Conservation (phyloP, 2,797 vertebrate genomes). For the Trichosurus vulpecula region DNA sequence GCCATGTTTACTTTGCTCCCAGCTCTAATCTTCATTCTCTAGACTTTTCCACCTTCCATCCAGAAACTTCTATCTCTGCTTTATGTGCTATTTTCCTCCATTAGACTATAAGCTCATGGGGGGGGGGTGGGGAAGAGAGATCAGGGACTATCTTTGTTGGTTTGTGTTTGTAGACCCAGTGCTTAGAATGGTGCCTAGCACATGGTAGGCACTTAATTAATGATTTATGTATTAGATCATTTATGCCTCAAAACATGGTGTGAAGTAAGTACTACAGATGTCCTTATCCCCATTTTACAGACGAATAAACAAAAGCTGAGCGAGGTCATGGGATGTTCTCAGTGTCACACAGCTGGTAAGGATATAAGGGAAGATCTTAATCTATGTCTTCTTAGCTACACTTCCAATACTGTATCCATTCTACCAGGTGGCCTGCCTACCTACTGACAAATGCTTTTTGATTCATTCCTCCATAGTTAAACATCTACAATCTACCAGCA, state of each 20-base stretch:
- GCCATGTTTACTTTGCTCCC: not conserved
- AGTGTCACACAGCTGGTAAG: not conserved
- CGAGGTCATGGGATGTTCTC: not conserved
- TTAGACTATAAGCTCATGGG: not conserved
- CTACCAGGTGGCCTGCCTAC: not conserved
- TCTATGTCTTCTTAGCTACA: not conserved
- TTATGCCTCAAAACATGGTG: not conserved
- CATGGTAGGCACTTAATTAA: not conserved
- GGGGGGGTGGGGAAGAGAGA: not conserved
- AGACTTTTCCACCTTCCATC: not conserved
- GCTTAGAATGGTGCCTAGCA: not conserved
- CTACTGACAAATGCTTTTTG: not conserved
- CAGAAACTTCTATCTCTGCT: not conserved
- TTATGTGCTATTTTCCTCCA: not conserved
- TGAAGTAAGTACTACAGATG: not conserved
- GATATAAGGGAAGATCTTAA: not conserved
- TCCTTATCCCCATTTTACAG: not conserved
- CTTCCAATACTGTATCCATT: not conserved
- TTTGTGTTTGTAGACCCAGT: not conserved
- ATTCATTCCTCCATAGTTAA: not conserved
- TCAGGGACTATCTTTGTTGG: not conserved
- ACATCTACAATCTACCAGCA: not conserved
- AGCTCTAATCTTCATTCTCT: not conserved
- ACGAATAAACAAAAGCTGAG: not conserved
- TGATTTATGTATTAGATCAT: not conserved